Conservation (phyloP, 2,888 invertebrate genomes). For the Resseliella maxima region DNA sequence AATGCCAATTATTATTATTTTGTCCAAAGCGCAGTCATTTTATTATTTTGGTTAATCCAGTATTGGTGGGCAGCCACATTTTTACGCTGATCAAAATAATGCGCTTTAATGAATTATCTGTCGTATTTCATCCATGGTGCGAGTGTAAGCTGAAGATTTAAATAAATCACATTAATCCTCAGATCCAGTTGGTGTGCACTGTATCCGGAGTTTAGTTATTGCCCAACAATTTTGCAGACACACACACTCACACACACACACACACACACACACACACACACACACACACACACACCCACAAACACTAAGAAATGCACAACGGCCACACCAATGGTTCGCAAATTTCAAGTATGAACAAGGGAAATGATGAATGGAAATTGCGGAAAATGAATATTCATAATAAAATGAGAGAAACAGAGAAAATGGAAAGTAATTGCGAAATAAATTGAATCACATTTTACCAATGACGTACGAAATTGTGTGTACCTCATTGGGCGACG, state of each 20-base stretch:
- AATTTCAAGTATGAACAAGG: neutral
- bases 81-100: neutral
- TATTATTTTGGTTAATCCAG: slow-evolving; percentile 1
- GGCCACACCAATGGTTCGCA: too few species aligned
- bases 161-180: neutral
- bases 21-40: neutral
- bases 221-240: too few species aligned
- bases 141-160: neutral
- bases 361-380: neutral
- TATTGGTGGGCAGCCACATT: neutral
- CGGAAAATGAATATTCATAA: slow-evolving; percentile 8
- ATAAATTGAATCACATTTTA: neutral
- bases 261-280: too few species aligned
- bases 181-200: neutral
- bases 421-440: slow-evolving; percentile 6
- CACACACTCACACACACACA: too few species aligned
- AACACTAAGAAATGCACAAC: too few species aligned
- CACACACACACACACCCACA: too few species aligned
- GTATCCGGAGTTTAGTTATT: neutral
- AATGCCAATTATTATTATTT: neutral
- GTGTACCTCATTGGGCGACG: neutral
- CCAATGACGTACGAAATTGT: neutral
- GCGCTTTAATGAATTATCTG: neutral
- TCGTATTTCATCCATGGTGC: neutral
- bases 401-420: neutral